Evolutionary conservation across 2,113 vertebrate genomes (phyloP).

Genomic region (Callopanchax toddi): DNA sequence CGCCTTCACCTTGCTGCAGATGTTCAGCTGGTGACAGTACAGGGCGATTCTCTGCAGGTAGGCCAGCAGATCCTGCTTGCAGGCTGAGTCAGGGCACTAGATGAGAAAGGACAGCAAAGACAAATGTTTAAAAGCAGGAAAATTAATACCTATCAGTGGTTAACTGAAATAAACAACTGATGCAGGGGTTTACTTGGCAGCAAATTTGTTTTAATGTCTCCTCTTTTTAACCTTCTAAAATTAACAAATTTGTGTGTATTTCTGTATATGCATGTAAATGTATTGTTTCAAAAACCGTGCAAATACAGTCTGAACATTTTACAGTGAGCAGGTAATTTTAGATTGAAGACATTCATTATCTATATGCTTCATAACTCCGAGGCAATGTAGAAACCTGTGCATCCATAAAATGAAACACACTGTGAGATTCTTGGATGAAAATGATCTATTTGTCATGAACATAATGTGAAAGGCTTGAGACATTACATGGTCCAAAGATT

Average conservation of each 20-base stretch:
- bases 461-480: not conserved
- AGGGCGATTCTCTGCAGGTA: slow-evolving; percentile 98
- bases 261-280: too few relatives aligned
- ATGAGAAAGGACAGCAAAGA: not conserved
- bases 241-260: too few relatives aligned
- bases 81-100: slow-evolving; percentile 95
- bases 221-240: too few relatives aligned
- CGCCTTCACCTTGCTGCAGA: slow-evolving; percentile 99
- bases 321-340: not conserved
- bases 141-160: not conserved
- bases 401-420: not conserved
- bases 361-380: too few relatives aligned
- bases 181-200: too few relatives aligned
- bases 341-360: not conserved
- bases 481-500: not conserved
- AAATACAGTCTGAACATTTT: not conserved
- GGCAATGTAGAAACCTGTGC: not conserved
- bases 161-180: not conserved
- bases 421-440: not conserved
- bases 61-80: slow-evolving; percentile 96
- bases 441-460: not conserved
- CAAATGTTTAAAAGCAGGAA: too few relatives aligned
- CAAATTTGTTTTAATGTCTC: too few relatives aligned
- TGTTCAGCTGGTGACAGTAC: slow-evolving; percentile 98
- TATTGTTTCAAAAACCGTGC: too few relatives aligned